Base-by-base conservation (phyloP, 2,888 invertebrate species). In the Drosophila buzzatii region DNA sequence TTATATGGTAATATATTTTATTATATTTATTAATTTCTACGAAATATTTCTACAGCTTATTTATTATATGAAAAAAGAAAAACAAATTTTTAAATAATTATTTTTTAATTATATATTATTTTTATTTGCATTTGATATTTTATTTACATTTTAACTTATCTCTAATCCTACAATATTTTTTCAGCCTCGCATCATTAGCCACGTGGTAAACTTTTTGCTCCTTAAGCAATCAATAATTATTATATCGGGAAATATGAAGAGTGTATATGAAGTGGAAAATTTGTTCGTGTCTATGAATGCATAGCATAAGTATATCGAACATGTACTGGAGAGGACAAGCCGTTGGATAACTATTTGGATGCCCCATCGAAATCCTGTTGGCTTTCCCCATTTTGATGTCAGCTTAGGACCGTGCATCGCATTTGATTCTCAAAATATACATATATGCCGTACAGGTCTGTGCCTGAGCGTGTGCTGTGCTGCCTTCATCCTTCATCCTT, bases 361-460 rank as follows among this genome's bases (percentile, higher is more conserved):
- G 76, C 45, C 66, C 63, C 20, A 39, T 42, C 41, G 47, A 55
- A 81, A 76, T 77, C 68, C 71, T 61, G 51, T 76, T 73, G 69
- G 79, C 69, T 76, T 76, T 75, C 42, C 42, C 51, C 73, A 44
- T 61, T 78, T 53, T 20, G 51, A 51, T 69, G 76, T 79, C 65
- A 70, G 79, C 76, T 76, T 76, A 79, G 75, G 70, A 70, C 6
- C 67, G 37, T 60, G 52, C 70, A 57, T 39, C 35, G 52, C 47
- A 64, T 64, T 70, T 70, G 76, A 75, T 75, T 63, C 64, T 27
- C 33, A 51, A 33, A 47, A 70, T 62, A 52, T 62, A 70, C 56
- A 52, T 62, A 59, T 37, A 61, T 53, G 55, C 63, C 37, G 42
- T 60, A 52, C 55, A 58, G 49, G 51, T 57, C 47, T 58, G 55